Percentiles rank a stretch among this genome's conserved stretches.
phyloP scores from a whole-genome alignment of 2,888 invertebrate species.

The Aspidapion aeneum region DNA sequence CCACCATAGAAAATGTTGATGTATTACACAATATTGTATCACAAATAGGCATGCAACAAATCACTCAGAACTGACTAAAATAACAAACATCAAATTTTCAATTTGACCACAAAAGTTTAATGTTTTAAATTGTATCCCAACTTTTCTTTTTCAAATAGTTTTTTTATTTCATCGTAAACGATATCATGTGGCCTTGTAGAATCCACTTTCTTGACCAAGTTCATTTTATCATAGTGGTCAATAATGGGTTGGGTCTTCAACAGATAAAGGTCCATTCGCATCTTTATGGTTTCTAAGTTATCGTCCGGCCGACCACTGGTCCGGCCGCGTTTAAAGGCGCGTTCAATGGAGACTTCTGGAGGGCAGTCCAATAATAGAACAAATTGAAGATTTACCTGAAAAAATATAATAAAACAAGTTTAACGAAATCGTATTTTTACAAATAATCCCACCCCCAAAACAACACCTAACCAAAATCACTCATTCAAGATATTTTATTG shows the following conservation, averaged over 20 bases:
- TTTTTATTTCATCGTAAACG: slow-evolving; percentile 52
- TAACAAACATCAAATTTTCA: no score
- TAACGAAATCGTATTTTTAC: no score
- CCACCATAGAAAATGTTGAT: no score
- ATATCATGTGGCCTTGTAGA: slow-evolving; percentile 63
- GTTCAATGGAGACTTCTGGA: slow-evolving; percentile 65
- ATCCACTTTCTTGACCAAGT: slow-evolving; percentile 73
- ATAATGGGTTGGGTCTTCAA: slow-evolving; percentile 90
- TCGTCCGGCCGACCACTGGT: slow-evolving; percentile 95
- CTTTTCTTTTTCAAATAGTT: slow-evolving; percentile 34
- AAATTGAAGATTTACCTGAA: slow-evolving; percentile 78
- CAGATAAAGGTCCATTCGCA: slow-evolving; percentile 82
- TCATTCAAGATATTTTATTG: no score
- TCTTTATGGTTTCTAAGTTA: slow-evolving; percentile 82
- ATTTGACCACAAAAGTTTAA: no score
- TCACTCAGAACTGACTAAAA: no score
- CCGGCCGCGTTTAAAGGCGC: slow-evolving; percentile 85
- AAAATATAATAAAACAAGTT: no score
- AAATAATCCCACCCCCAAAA: no score
- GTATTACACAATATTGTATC: no score
- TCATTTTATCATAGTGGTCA: slow-evolving; percentile 67
- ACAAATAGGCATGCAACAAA: no score
- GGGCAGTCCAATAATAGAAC: slow-evolving; percentile 92
- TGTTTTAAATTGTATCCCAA: no score
- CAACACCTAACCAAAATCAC: no score